Evolutionary conservation across 2,113 vertebrate species (phyloP), one percentile per base, ranked within the genome.

Genomic region (Callospermophilus lateralis): DNA sequence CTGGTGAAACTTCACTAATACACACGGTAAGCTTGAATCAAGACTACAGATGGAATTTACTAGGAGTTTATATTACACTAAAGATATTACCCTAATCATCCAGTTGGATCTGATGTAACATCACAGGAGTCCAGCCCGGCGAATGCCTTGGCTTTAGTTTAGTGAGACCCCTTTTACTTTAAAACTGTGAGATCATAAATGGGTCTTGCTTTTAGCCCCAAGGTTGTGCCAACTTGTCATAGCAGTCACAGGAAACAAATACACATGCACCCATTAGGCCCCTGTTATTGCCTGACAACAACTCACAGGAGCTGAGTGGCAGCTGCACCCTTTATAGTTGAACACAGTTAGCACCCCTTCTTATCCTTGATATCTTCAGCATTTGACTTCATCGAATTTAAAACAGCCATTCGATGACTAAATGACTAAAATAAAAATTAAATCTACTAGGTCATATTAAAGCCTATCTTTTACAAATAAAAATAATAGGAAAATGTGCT

Each of bases 1-100:
- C 51, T 87, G n/a, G 68, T 74, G n/a, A 81, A 37, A 16, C 10
- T 17, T 61, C 20, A 61, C 24, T 73, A 84, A 84, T 37, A 58
- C 17, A 16, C 8, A 63, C 32, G 16, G n/a, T 13, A 86, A 84
- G 39, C 6, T 55, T 5, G 4, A 78, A 86, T 70, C 16, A 74
- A 80, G 3, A 17, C 34, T 94, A 15, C 32, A 74, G 48, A 55
- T 68, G 42, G 51, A 45, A 87, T 87, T 79, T 76, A 45, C 16
- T 83, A 80, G 93, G 85, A 89, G 89, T 1, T n/a, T 48, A 80
- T 34, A 4, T 77, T 65, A 58, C 92, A 92, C 92, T 67, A 48
- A 83, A 34, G 15, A 93, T 26, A 80, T 78, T 28, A n/a, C 42
- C 11, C n/a, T 83, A 74, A 77, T 93, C 76, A 78, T 51, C 17